Evolutionary conservation across 2,797 vertebrate genomes (phyloP).

Genomic region (Jordanella pulchra): DNA sequence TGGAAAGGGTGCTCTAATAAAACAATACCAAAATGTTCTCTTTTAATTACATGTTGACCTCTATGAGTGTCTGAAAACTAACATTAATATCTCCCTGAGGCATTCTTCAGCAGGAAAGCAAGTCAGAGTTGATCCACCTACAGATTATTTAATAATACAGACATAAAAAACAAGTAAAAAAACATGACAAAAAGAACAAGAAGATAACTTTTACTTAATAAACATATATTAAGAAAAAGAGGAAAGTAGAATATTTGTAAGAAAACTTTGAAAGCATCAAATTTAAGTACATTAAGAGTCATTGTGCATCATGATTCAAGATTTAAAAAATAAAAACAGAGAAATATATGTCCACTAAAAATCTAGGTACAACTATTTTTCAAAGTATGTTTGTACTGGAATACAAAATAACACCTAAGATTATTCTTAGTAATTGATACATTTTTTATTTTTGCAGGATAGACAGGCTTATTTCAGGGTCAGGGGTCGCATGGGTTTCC

Average conservation of each 20-base stretch:
- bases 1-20: neutral
- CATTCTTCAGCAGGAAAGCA: neutral
- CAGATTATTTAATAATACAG: neutral
- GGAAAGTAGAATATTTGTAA: too few species aligned
- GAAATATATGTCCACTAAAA: too few species aligned
- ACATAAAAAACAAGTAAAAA: too few species aligned
- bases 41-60: neutral
- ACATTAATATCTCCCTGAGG: neutral
- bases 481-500: constrained; percentile 18
- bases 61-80: neutral
- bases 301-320: too few species aligned
- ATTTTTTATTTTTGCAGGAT: constrained; percentile 13
- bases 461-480: constrained; percentile 22
- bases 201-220: too few species aligned
- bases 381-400: too few species aligned
- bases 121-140: neutral
- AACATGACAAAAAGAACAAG: too few species aligned
- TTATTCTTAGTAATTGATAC: neutral
- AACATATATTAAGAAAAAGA: too few species aligned
- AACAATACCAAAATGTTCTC: neutral
- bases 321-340: too few species aligned
- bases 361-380: too few species aligned
- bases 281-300: too few species aligned
- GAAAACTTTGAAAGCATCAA: too few species aligned
- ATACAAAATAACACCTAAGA: neutral